Conservation (phyloP, 1,140 invertebrate species). For the Drosophila baimaii region DNA sequence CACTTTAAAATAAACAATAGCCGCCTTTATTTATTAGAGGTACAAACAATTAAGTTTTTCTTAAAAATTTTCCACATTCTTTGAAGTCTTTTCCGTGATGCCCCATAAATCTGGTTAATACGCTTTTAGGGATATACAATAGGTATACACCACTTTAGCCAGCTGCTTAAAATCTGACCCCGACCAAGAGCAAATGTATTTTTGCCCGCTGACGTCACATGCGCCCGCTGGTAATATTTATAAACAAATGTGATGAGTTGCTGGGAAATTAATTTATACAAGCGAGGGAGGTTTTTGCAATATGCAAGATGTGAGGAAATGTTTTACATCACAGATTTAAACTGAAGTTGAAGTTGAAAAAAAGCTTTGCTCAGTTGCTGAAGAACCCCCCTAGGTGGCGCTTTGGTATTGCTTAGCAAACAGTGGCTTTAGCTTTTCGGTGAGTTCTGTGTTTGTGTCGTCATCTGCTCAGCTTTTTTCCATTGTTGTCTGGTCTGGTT, state of each 20-base stretch:
- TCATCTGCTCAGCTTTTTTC: constrained; percentile 20
- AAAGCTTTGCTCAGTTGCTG: constrained; percentile 7
- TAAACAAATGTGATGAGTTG: constrained; percentile 42
- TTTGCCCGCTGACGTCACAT: constrained; percentile 63
- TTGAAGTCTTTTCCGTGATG: constrained; percentile 18
- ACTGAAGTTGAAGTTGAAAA: not conserved
- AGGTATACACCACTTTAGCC: constrained; percentile 21
- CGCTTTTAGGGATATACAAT: not conserved
- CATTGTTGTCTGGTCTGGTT: constrained; percentile 19
- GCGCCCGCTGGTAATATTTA: constrained; percentile 28
- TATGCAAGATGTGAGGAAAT: not conserved
- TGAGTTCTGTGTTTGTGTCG: constrained; percentile 14
- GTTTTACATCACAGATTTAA: not conserved
- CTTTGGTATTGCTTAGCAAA: constrained; percentile 9
- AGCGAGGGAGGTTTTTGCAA: constrained; percentile 15
- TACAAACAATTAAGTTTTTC: constrained; percentile 11
- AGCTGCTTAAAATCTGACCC: constrained; percentile 41
- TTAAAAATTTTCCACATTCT: constrained; percentile 31
- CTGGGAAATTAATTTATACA: constrained; percentile 16
- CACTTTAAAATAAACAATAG: not conserved
- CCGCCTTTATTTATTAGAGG: not conserved
- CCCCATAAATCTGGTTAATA: constrained; percentile 25
- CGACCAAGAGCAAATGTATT: constrained; percentile 54
- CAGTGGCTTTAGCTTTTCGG: constrained; percentile 36
- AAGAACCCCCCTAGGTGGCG: constrained; percentile 46